Percentiles rank a stretch among this genome's conserved stretches.
These are phyloP conservation scores for Belgica antarctica DNA, from an alignment of 2,888 invertebrate genomes.

Conservation along the genomic window DNA sequence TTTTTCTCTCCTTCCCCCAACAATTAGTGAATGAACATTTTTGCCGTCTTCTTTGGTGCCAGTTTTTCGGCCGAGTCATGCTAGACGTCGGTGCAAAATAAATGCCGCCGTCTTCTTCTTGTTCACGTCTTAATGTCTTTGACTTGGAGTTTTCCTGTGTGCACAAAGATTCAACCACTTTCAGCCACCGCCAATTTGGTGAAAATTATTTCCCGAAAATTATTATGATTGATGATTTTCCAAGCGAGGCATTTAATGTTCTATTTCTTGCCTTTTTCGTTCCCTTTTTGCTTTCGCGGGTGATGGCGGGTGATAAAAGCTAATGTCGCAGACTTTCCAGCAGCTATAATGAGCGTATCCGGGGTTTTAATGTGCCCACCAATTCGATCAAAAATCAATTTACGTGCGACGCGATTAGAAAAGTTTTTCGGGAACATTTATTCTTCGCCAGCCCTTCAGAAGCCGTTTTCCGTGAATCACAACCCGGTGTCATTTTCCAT, in stretches of 20 bases:
- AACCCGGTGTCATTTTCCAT: too few species aligned
- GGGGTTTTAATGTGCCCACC: slow-evolving; percentile 5
- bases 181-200: slow-evolving; percentile 6
- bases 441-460: too few species aligned
- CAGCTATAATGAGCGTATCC: neutral
- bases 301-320: slow-evolving; percentile 9
- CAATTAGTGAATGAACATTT: too few species aligned
- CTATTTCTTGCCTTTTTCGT: neutral
- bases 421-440: too few species aligned
- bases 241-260: neutral
- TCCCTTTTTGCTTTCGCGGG: neutral
- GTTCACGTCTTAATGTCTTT: neutral
- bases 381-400: slow-evolving; percentile 4
- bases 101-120: slow-evolving; percentile 2
- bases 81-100: neutral
- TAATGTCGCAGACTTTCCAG: neutral
- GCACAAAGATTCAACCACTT: neutral
- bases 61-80: slow-evolving; percentile 14
- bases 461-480: too few species aligned
- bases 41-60: neutral
- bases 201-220: slow-evolving; percentile 27
- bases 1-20: slow-evolving; percentile 1
- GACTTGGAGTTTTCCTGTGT: neutral
- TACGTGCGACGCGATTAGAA: neutral
- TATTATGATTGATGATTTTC: slow-evolving; percentile 23